Evolutionary conservation across 2,797 vertebrate species (phyloP), one percentile per base, ranked within the genome.

Genomic region (Falco columbarius): DNA sequence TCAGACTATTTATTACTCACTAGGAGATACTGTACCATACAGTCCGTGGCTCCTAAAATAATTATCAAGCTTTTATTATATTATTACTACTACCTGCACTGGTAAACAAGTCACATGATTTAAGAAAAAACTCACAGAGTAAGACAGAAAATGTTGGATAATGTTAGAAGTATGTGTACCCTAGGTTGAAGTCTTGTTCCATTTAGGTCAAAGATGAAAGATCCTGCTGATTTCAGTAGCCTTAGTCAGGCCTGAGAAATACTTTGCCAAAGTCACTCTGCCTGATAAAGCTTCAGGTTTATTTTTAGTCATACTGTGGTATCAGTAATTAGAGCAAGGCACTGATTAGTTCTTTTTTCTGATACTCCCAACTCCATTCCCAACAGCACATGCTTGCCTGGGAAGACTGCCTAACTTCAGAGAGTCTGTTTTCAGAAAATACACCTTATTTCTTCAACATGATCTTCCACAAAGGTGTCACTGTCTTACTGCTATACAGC

Each of bases 1-100:
- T 94, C 63, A 67, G 95, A 84, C 66, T 77, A 70, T 56, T 91
- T 94, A 96, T 97, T 97, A 86, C 92, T 94, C 49, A 42, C 81
- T 51, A 17, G 16, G 24, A 94, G 82, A 96, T 97, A 91, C 56
- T 21, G 72, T 81, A 86, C 85, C 96, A 97, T 94, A 96, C 94
- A 83, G 85, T 82, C 26, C 84, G 73, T 85, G 68, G 61, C 38
- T 85, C 52, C 19, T 94, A 76, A 96, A 91, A 81, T 65, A 92
- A 65, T 86, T 82, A 96, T 89, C 22, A 71, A 36, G 22, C 27
- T 56, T 77, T 96, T 89, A 80, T 91, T 77, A 32, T 36, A 17
- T 46, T 79, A 89, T 90, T 84, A 55, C 93, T 79, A 49, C 65
- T 38, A 51, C 62, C 30, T 47, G n/a, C 18, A 66, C 66, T 80